Conservation (phyloP, 1,140 invertebrate species). For the Bombyx mandarina region DNA sequence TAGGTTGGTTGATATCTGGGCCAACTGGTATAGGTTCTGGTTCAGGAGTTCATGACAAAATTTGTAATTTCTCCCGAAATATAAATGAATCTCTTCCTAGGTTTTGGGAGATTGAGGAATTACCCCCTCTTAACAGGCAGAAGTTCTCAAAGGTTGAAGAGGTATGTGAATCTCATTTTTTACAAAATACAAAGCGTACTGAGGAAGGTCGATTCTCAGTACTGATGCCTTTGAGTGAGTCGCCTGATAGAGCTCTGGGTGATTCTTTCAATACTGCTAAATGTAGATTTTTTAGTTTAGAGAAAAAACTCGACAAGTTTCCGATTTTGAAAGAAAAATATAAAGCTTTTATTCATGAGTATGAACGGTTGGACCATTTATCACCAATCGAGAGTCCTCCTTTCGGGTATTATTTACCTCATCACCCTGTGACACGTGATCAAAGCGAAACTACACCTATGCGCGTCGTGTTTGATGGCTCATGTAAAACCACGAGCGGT, state of each 20-base stretch:
- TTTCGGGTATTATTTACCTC: conserved; percentile 1
- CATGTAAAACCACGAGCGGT: conserved; percentile 1
- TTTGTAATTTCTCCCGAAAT: conserved; percentile 2
- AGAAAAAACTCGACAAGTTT: background rate
- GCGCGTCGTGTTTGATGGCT: background rate
- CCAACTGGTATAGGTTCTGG: no score
- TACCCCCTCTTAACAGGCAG: background rate
- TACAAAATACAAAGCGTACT: background rate
- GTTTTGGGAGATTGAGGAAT: conserved; percentile 4
- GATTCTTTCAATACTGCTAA: background rate
- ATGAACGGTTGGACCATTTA: conserved; percentile 1
- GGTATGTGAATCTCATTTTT: conserved; percentile 1
- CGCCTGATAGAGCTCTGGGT: no score
- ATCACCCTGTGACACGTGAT: conserved; percentile 1
- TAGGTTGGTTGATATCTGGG: no score
- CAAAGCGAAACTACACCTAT: background rate
- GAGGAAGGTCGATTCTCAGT: no score
- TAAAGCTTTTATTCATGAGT: conserved; percentile 1
- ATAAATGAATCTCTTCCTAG: background rate
- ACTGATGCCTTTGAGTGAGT: no score
- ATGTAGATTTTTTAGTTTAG: conserved; percentile 1
- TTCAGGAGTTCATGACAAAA: no score
- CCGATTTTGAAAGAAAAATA: no score
- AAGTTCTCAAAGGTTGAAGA: background rate
- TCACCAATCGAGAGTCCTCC: background rate